Percentiles rank a stretch among this genome's conserved stretches.
phyloP scores from a whole-genome alignment of 2,888 invertebrate genomes.

The Latrodectus elegans region DNA sequence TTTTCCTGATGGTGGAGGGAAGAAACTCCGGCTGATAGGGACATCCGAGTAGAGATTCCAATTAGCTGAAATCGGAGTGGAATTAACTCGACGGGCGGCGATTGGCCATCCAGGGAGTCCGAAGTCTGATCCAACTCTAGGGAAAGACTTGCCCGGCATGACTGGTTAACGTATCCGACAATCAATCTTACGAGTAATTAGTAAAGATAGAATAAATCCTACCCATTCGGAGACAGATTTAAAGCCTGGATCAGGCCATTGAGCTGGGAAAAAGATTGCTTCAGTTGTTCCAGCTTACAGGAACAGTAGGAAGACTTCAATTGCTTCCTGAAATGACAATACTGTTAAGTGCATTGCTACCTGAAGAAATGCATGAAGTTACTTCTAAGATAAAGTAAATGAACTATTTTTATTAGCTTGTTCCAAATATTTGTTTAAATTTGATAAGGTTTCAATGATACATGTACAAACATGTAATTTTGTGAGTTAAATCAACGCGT shows the following conservation, averaged over 20 bases:
- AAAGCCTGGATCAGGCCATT: not conserved
- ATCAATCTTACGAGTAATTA: constrained; percentile 37
- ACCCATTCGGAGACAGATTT: not conserved
- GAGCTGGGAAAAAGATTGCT: not conserved
- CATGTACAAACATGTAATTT: too few species aligned
- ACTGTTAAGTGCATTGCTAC: too few species aligned
- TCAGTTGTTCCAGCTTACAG: too few species aligned
- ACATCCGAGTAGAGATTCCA: constrained; percentile 22
- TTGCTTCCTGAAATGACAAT: too few species aligned
- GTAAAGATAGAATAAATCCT: constrained; percentile 35
- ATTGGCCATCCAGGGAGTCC: not conserved
- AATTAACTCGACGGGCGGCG: constrained; percentile 8
- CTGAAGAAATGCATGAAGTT: too few species aligned
- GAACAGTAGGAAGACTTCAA: too few species aligned
- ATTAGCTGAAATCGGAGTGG: constrained; percentile 24
- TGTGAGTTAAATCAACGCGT: too few species aligned
- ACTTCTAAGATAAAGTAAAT: too few species aligned
- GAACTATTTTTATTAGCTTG: too few species aligned
- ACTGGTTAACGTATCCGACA: constrained; percentile 6
- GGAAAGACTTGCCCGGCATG: not conserved
- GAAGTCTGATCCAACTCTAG: not conserved
- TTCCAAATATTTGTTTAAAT: too few species aligned
- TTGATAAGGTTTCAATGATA: too few species aligned
- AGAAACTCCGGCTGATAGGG: constrained; percentile 15
- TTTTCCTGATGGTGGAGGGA: constrained; percentile 1